phyloP scores from a whole-genome alignment of 1,140 invertebrate species.

The Acromyrmex charruanus region DNA sequence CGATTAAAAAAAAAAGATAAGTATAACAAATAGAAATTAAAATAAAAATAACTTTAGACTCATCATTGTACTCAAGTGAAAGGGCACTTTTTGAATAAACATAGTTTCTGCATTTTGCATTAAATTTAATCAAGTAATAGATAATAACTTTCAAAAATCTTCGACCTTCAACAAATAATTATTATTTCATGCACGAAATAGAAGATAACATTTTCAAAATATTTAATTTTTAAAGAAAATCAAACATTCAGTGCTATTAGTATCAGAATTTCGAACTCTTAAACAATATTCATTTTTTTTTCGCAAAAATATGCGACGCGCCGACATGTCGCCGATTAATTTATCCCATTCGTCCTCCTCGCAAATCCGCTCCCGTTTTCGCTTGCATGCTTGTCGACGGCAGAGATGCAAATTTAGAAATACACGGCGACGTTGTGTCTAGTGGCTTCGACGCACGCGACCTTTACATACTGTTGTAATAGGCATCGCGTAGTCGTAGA shows the following conservation, averaged over 20 bases:
- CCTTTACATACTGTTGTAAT: constrained; percentile 49
- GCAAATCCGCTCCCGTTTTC: constrained; percentile 51
- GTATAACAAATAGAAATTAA: not conserved
- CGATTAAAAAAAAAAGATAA: not conserved
- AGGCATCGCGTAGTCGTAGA: constrained; percentile 30
- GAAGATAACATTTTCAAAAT: not conserved
- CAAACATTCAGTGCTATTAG: not conserved
- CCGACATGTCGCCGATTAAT: constrained; percentile 70
- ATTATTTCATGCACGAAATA: not conserved
- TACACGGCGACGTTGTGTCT: constrained; percentile 74
- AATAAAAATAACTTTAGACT: not conserved
- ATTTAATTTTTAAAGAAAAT: not conserved
- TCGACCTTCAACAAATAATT: not conserved
- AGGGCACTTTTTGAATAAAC: not conserved
- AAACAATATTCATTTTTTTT: not conserved
- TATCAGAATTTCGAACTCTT: not conserved
- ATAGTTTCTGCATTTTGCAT: not conserved
- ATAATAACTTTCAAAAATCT: not conserved
- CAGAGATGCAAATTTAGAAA: constrained; percentile 74
- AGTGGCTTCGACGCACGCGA: constrained; percentile 70
- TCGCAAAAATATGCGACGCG: constrained; percentile 51
- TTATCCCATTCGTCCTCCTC: constrained; percentile 1
- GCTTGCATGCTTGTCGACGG: constrained; percentile 71
- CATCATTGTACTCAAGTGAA: not conserved
- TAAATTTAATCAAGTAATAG: not conserved